Base-by-base conservation (phyloP, 2,888 invertebrate species). In the Helobdella robusta region DNA sequence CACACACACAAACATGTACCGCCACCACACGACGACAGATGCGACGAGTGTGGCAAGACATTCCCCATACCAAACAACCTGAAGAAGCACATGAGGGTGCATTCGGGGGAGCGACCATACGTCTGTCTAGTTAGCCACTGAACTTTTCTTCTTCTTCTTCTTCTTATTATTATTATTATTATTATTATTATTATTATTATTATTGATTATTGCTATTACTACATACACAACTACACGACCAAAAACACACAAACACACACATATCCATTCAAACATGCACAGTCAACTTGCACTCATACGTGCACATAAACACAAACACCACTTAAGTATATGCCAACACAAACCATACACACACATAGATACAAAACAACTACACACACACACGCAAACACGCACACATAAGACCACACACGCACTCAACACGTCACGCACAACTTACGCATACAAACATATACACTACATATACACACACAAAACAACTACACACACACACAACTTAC, bases 61-160 rank as follows among this genome's bases (percentile, higher is more conserved):
- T 61, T 61, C 46, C 46, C 61, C 44, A 61, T 61, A 5, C 61
- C 61, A 11, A 61, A 61, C 61, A 61, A 61, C 23, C 44, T 61
- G n/a, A 61, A 61, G 61, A 61, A 61, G 46, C 61, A 61, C 28
- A 23, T 61, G 36, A 40, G 61, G n/a, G 46, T 46, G 2, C 61
- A 61, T 30, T 46, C 61, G 5, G 61, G 61, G 18, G 61, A 61
- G 18, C 40, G 46, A 44, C 61, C 61, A 18, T 61, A 61, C 46
- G 23, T 36, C 15, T 61, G 61, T 25, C 30, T 25, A 4, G 61
- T 61, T 18, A 18, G 61, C 46, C 2, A 44, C 28, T 44, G 28
- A 25, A 8, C 25, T 25, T 4, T 15, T 1, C 8, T 3, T 34
- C 23, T 34, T 34, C 18, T 34, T 59, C 23, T 35, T 59, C 2